These are phyloP conservation scores for Ennomos quercinarius DNA, from an alignment of 2,888 invertebrate species.

Conservation along the genomic window DNA sequence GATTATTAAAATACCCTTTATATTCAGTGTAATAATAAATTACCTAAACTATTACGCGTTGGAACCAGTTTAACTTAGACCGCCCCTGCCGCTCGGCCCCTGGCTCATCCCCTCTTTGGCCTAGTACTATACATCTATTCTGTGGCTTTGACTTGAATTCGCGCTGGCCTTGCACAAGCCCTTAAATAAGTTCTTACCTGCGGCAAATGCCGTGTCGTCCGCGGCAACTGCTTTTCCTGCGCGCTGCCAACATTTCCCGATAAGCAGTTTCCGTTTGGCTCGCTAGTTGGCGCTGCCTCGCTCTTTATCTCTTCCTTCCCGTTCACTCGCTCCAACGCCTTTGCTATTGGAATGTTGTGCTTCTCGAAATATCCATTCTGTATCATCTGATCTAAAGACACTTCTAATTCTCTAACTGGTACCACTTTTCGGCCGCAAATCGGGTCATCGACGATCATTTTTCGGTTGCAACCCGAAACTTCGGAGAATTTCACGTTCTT, in stretches of 20 bases:
- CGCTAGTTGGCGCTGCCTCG: conserved; percentile 46
- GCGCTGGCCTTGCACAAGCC: too few relatives aligned
- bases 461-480: conserved; percentile 77
- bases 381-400: conserved; percentile 81
- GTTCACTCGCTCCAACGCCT: conserved; percentile 54
- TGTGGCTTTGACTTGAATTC: too few relatives aligned
- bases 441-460: conserved; percentile 79
- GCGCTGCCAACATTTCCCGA: conserved; percentile 48
- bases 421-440: conserved; percentile 75
- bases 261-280: conserved; percentile 76
- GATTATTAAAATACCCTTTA: too few relatives aligned
- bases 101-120: too few relatives aligned
- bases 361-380: conserved; percentile 82
- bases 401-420: conserved; percentile 78
- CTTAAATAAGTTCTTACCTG: conserved; percentile 61
- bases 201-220: conserved; percentile 72
- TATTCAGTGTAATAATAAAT: too few relatives aligned
- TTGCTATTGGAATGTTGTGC: conserved; percentile 73
- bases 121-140: too few relatives aligned
- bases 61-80: too few relatives aligned
- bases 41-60: too few relatives aligned
- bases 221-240: conserved; percentile 53
- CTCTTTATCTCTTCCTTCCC: conserved; percentile 58
- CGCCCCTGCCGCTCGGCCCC: too few relatives aligned
- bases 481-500: conserved; percentile 83